A percentile compares a stretch with the other conserved stretches of the same genome.
Evolutionary conservation across 2,888 invertebrate species (phyloP).

Genomic region (Drosophila histrio): DNA sequence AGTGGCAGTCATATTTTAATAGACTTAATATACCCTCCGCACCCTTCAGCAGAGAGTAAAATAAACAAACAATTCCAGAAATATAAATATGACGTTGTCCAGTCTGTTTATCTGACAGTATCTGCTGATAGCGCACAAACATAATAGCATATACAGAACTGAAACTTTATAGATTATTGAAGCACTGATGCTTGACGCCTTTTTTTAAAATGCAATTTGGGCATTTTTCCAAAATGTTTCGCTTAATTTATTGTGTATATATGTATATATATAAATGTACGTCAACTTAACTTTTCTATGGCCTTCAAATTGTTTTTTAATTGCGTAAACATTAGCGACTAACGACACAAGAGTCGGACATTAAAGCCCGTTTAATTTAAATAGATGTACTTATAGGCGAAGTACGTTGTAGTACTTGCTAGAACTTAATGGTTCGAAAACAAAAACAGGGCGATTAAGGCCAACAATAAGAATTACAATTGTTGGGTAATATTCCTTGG

Average conservation of each 20-base stretch:
- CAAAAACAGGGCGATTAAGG: slow-evolving; percentile 11
- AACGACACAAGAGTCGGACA: slow-evolving; percentile 24
- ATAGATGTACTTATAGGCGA: slow-evolving; percentile 12
- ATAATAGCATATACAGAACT: background rate
- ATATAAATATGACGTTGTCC: slow-evolving; percentile 5
- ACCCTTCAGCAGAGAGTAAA: background rate
- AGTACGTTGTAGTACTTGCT: background rate
- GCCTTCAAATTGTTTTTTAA: slow-evolving; percentile 63
- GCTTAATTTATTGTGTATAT: slow-evolving; percentile 3
- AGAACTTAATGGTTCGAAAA: slow-evolving; percentile 5
- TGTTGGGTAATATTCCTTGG: background rate
- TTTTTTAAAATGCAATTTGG: slow-evolving; percentile 18
- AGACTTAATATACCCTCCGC: background rate
- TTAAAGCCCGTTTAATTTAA: slow-evolving; percentile 23
- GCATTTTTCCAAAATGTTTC: slow-evolving; percentile 6
- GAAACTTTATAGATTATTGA: background rate
- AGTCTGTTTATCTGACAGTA: background rate
- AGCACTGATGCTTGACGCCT: slow-evolving; percentile 24
- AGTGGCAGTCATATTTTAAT: too few relatives aligned
- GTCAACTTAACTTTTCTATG: slow-evolving; percentile 15
- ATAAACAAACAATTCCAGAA: slow-evolving; percentile 11
- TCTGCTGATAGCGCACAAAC: background rate
- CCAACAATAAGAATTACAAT: background rate
- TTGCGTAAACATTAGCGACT: slow-evolving; percentile 58
- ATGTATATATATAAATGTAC: slow-evolving; percentile 7